Conservation (phyloP, 2,113 vertebrate genomes). For the Empidonax traillii region DNA sequence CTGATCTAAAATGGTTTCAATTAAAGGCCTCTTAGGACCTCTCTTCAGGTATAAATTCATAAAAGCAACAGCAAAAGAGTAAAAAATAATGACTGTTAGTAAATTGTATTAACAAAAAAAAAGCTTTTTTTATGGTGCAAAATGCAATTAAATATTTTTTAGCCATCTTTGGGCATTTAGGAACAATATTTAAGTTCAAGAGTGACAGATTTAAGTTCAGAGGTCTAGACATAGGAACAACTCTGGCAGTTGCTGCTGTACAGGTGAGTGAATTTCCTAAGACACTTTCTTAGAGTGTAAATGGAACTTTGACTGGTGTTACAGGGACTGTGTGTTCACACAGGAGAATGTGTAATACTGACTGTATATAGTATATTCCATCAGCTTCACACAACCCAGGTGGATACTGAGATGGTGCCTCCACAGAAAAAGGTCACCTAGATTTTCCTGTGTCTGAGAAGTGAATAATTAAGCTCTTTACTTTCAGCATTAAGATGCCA, state of each 20-base stretch:
- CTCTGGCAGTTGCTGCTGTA: neutral
- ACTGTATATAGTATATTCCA: neutral
- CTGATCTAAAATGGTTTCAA: neutral
- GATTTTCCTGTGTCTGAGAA: neutral
- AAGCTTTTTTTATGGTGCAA: rapidly evolving
- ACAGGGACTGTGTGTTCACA: neutral
- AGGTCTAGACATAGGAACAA: neutral
- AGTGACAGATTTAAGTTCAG: neutral
- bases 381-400: neutral
- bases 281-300: neutral
- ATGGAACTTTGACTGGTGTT: neutral
- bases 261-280: neutral
- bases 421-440: neutral
- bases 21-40: neutral
- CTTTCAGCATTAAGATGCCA: neutral
- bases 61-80: neutral
- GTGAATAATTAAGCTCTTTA: neutral
- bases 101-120: neutral
- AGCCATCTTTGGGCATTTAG: neutral
- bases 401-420: neutral
- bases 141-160: neutral
- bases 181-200: neutral
- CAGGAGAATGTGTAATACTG: neutral
- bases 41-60: neutral
- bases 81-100: neutral